Evolutionary conservation across 2,888 invertebrate species (phyloP), one percentile per base, ranked within the genome.

Genomic region (Zootermopsis nevadensis): DNA sequence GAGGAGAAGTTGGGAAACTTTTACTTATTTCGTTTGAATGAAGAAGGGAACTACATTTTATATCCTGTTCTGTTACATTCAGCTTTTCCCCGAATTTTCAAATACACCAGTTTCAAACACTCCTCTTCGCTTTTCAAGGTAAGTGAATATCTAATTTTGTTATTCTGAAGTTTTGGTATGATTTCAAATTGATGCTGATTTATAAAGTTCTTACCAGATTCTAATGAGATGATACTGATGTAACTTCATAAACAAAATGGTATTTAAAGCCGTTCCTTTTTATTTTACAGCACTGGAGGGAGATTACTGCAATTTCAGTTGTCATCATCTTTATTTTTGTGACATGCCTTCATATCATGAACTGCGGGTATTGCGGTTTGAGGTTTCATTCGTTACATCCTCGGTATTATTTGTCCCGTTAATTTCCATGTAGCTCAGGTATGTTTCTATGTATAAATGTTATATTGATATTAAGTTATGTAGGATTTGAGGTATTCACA

Each of bases 321-420:
- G 95, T 95, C 94, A 95, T 95, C 89, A 92, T 93, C 87, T 94
- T 95, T 85, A 93, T 95, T 55, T 95, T 95, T 89, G 90, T 94
- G 87, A 94, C 95, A 38, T 96, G 94, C 89, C 94, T 95, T 1
- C 94, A n/a, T n/a, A n/a, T n/a, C n/a, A n/a, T n/a, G n/a, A n/a
- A n/a, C n/a, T n/a, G n/a, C n/a, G n/a, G n/a, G n/a, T n/a, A n/a
- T n/a, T n/a, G n/a, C n/a, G n/a, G n/a, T n/a, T n/a, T n/a, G n/a
- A n/a, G n/a, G n/a, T n/a, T n/a, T n/a, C n/a, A n/a, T n/a, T n/a
- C n/a, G n/a, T n/a, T n/a, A n/a, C n/a, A n/a, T n/a, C n/a, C n/a
- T n/a, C n/a, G n/a, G n/a, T n/a, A n/a, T n/a, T n/a, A n/a, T n/a
- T n/a, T n/a, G n/a, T n/a, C n/a, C n/a, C n/a, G n/a, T n/a, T n/a